A percentile compares a stretch with the other conserved stretches of the same genome.
Conservation (phyloP, 2,797 vertebrate species). For the Sternotherus odoratus region DNA sequence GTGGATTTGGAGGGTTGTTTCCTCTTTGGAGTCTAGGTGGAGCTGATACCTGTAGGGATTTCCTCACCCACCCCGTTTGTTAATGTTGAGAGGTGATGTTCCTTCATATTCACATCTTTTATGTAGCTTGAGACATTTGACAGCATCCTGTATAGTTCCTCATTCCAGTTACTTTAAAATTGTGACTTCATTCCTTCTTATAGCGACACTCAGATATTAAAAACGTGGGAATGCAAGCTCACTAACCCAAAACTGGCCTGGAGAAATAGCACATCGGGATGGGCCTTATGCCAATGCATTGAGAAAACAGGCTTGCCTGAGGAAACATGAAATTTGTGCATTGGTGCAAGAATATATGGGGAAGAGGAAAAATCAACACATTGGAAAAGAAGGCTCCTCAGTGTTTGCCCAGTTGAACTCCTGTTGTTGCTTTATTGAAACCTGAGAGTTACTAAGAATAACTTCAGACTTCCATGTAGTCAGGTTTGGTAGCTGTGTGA, state of each 20-base stretch:
- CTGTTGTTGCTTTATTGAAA: constrained; percentile 79
- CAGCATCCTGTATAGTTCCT: neutral
- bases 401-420: constrained; percentile 65
- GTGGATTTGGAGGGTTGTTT: neutral
- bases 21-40: neutral
- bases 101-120: neutral
- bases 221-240: neutral
- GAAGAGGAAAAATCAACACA: constrained; percentile 1
- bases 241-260: neutral
- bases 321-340: constrained; percentile 36
- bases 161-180: accelerated
- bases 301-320: neutral
- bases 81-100: neutral
- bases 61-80: neutral
- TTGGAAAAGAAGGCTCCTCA: constrained; percentile 38
- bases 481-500: constrained; percentile 71
- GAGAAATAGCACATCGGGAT: neutral
- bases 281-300: neutral
- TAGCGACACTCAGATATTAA: neutral
- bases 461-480: constrained; percentile 66
- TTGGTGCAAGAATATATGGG: neutral
- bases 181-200: neutral
- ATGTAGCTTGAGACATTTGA: neutral
- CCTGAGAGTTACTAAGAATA: constrained; percentile 85
- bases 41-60: neutral